Conservation (phyloP, 2,888 invertebrate species). For the Drosophila meridionalis region DNA sequence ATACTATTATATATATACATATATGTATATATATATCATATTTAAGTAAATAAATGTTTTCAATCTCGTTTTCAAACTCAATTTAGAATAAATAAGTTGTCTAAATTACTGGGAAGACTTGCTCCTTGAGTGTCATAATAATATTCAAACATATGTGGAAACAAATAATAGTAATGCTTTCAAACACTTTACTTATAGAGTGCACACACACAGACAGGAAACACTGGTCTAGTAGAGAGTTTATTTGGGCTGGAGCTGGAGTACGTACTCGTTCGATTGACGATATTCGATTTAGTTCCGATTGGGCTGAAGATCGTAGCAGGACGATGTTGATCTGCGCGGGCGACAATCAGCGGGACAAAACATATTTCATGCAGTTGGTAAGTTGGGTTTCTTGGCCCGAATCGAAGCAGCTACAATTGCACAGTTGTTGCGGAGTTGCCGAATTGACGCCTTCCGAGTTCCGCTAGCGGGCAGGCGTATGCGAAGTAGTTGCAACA, state of each 20-base stretch:
- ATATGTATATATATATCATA: too few species aligned
- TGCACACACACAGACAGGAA: too few species aligned
- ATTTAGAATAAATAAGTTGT: too few species aligned
- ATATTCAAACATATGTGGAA: too few species aligned
- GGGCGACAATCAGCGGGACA: background rate
- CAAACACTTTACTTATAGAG: too few species aligned
- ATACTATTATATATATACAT: too few species aligned
- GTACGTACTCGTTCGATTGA: background rate
- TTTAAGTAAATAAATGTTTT: too few species aligned
- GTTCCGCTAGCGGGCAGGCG: slow-evolving; percentile 5
- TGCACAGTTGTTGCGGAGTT: background rate
- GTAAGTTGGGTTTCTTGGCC: background rate
- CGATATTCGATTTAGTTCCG: background rate
- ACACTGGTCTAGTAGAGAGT: background rate
- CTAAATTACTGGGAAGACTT: too few species aligned
- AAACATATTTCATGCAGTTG: background rate
- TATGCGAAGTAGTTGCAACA: background rate
- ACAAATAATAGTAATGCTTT: too few species aligned
- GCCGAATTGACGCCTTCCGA: background rate
- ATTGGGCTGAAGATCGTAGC: background rate
- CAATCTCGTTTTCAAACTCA: too few species aligned
- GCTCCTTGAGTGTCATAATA: too few species aligned
- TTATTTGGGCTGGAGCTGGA: background rate
- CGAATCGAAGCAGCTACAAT: background rate
- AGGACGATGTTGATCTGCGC: background rate